phyloP scores from a whole-genome alignment of 2,888 invertebrate genomes.

The Temnothorax rugatulus region DNA sequence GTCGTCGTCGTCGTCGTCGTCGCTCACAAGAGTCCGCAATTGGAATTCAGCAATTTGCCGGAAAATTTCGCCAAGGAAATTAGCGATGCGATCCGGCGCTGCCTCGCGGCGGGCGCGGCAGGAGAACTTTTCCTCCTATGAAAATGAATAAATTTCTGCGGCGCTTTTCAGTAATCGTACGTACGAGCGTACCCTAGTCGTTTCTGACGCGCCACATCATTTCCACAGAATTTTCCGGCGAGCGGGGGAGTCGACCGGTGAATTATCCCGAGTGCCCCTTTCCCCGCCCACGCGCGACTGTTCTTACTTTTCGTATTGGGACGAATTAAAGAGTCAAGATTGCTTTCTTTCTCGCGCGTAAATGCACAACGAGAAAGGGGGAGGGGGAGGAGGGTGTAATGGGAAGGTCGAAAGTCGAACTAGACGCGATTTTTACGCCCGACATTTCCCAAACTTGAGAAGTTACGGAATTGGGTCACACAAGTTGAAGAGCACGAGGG shows the following conservation, averaged over 20 bases:
- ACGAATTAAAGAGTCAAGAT: conserved; percentile 66
- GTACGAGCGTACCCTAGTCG: not conserved
- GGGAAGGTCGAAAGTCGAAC: conserved; percentile 26
- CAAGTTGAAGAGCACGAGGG: conserved; percentile 63
- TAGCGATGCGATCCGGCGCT: conserved; percentile 32
- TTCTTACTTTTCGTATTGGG: conserved; percentile 29
- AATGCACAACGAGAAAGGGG: not conserved
- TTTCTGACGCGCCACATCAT: conserved; percentile 42
- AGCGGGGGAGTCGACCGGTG: conserved; percentile 9
- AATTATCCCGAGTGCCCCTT: conserved; percentile 20
- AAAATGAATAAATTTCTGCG: conserved; percentile 56
- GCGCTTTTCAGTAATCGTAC: conserved; percentile 28
- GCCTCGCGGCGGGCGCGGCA: conserved; percentile 4
- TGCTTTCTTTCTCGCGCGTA: conserved; percentile 20
- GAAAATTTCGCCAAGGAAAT: conserved; percentile 54
- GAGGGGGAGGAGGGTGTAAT: not conserved
- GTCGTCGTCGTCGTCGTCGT: not conserved
- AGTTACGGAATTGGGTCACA: conserved; percentile 73
- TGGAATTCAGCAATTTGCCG: conserved; percentile 46
- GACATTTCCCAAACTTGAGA: conserved; percentile 60
- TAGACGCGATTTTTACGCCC: conserved; percentile 63
- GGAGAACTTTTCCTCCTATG: conserved; percentile 46
- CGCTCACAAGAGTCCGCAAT: conserved; percentile 38
- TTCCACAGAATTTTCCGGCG: conserved; percentile 27
- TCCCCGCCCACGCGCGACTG: not conserved